A percentile compares a stretch with the other conserved stretches of the same genome.
These are phyloP conservation scores for Calliphora vicina DNA, from an alignment of 1,140 invertebrate species.

Conservation along the genomic window DNA sequence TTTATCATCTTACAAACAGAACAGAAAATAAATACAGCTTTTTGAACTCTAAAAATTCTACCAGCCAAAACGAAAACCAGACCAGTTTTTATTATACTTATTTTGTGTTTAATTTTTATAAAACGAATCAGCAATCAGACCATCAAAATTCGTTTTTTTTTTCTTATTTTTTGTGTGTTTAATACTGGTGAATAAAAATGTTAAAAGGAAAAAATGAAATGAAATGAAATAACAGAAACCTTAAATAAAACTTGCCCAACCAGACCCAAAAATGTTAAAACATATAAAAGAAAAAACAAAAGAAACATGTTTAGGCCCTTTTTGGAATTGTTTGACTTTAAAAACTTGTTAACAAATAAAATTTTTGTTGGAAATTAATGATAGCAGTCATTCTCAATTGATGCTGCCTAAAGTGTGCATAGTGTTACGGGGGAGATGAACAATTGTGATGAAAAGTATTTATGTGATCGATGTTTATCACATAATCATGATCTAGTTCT, in stretches of 20 bases:
- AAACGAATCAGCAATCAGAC: background rate
- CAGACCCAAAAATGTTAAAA: background rate
- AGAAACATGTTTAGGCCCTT: background rate
- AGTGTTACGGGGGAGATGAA: background rate
- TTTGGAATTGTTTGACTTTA: background rate
- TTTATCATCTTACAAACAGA: background rate
- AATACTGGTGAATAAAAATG: background rate
- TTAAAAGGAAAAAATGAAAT: background rate
- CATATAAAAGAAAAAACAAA: background rate
- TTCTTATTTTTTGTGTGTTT: background rate
- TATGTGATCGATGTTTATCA: too few relatives aligned
- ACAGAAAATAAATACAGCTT: background rate
- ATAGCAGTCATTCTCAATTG: background rate
- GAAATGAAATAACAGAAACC: too few relatives aligned
- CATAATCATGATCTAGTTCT: too few relatives aligned
- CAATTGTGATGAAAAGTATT: too few relatives aligned
- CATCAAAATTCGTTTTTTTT: background rate
- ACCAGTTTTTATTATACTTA: background rate
- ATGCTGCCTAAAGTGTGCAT: background rate
- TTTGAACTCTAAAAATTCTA: background rate
- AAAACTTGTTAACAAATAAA: constrained; percentile 9
- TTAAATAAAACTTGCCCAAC: background rate
- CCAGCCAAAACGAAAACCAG: background rate
- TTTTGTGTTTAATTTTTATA: background rate
- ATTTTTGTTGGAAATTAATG: background rate